phyloP scores from a whole-genome alignment of 2,888 invertebrate genomes.

The Antitype chi region DNA sequence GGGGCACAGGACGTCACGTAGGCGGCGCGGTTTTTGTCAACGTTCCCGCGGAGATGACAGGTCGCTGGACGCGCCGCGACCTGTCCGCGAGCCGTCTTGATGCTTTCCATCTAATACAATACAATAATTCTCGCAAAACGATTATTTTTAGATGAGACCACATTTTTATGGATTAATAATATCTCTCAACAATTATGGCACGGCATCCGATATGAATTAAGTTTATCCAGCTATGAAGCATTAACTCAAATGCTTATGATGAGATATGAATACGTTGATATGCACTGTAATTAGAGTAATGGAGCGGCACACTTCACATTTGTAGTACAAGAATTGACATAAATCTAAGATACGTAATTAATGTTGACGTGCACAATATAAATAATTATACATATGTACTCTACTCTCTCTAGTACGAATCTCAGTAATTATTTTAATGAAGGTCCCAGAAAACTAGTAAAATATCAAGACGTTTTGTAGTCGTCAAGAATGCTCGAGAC shows the following conservation, averaged over 20 bases:
- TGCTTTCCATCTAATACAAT: conserved; percentile 77
- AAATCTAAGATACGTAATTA: conserved; percentile 48
- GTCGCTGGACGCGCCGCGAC: conserved; percentile 88
- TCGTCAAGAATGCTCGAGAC: conserved; percentile 71
- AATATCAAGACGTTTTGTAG: conserved; percentile 70
- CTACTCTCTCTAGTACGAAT: conserved; percentile 20
- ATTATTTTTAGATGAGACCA: conserved; percentile 49
- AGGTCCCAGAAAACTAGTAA: conserved; percentile 38
- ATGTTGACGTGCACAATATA: conserved; percentile 34
- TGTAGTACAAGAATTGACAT: conserved; percentile 48
- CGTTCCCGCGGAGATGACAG: conserved; percentile 91
- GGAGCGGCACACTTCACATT: conserved; percentile 44
- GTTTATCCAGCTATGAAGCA: conserved; percentile 42
- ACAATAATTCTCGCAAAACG: conserved; percentile 55
- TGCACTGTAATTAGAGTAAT: conserved; percentile 63
- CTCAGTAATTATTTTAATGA: conserved; percentile 33
- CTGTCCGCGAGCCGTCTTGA: conserved; percentile 82
- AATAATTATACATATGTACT: conserved; percentile 25
- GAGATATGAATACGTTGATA: conserved; percentile 47
- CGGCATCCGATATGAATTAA: conserved; percentile 42
- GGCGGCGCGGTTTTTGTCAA: conserved; percentile 90
- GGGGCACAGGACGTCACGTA: conserved; percentile 89
- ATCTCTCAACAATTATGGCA: conserved; percentile 18
- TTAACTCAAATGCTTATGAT: conserved; percentile 38
- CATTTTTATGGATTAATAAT: conserved; percentile 40